These are phyloP conservation scores for Carpatolechia fugitivella DNA, from an alignment of 2,888 invertebrate species.

Conservation along the genomic window DNA sequence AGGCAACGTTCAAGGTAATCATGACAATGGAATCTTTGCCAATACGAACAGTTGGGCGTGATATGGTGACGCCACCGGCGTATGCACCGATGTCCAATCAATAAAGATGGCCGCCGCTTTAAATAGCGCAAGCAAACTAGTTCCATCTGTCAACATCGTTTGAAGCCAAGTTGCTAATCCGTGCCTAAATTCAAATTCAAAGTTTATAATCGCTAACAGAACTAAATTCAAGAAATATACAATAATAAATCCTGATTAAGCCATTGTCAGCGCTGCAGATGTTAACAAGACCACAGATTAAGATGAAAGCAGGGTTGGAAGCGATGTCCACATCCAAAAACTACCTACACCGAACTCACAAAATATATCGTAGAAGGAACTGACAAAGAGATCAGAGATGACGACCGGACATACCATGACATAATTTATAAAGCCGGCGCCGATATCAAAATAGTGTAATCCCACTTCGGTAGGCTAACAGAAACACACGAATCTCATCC, in stretches of 20 bases:
- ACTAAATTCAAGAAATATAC: conserved; percentile 19
- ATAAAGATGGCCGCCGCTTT: conserved; percentile 52
- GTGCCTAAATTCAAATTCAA: conserved; percentile 2
- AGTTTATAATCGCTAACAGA: conserved; percentile 12
- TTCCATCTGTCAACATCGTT: conserved; percentile 47
- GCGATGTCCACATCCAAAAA: conserved; percentile 51
- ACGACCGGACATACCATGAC: conserved; percentile 70
- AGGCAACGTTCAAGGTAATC: conserved; percentile 25
- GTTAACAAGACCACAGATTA: conserved; percentile 36
- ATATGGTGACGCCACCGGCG: conserved; percentile 43
- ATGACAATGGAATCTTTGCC: conserved; percentile 56
- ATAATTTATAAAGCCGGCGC: conserved; percentile 68
- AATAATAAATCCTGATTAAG: conserved; percentile 44
- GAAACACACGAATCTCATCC: conserved; percentile 45
- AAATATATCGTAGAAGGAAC: conserved; percentile 43
- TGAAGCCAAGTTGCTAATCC: conserved; percentile 32
- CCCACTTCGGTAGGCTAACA: conserved; percentile 32
- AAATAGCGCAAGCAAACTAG: conserved; percentile 43
- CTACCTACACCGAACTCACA: conserved; percentile 31
- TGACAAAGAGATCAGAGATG: conserved; percentile 63
- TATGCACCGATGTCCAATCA: conserved; percentile 54
- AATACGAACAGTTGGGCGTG: conserved; percentile 62
- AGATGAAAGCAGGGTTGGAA: conserved; percentile 37
- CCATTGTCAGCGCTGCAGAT: conserved; percentile 44
- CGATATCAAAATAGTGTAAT: conserved; percentile 65